phyloP scores from a whole-genome alignment of 2,888 invertebrate genomes.

The Azorinus chamasolen region DNA sequence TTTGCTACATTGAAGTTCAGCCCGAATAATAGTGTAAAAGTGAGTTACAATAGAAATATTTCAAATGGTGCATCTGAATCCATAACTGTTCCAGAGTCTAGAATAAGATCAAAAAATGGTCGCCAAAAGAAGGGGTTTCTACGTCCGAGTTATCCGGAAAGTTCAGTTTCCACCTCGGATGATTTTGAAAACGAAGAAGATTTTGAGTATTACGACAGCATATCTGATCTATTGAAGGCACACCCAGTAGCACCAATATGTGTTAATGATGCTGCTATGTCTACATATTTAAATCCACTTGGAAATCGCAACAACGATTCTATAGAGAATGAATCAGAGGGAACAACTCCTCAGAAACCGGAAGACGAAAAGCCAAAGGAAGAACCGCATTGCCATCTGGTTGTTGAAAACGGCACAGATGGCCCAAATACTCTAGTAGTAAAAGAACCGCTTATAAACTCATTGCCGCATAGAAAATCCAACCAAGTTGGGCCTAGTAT shows the following conservation, averaged over 20 bases:
- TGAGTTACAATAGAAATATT: conserved; percentile 28
- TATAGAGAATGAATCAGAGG: conserved; percentile 38
- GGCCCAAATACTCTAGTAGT: conserved; percentile 34
- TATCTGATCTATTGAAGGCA: conserved; percentile 58
- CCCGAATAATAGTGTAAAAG: conserved; percentile 55
- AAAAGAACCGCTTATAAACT: conserved; percentile 10
- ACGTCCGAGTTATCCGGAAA: conserved; percentile 56
- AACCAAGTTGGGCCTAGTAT: conserved; percentile 2
- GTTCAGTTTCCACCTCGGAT: conserved; percentile 51
- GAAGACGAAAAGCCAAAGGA: conserved; percentile 27
- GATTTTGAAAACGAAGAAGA: conserved; percentile 62
- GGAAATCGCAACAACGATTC: conserved; percentile 42
- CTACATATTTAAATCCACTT: conserved; percentile 59
- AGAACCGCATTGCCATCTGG: conserved; percentile 31
- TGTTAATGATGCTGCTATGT: conserved; percentile 52
- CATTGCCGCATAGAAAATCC: neutral
- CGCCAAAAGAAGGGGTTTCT: conserved; percentile 34
- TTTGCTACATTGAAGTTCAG: conserved; percentile 43
- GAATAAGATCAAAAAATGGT: conserved; percentile 10
- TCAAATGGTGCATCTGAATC: conserved; percentile 39
- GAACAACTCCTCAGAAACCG: conserved; percentile 3
- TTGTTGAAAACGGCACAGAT: conserved; percentile 49
- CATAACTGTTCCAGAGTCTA: conserved; percentile 21
- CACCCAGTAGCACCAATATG: conserved; percentile 44
- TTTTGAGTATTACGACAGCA: conserved; percentile 63